phyloP scores from a whole-genome alignment of 2,797 vertebrate genomes.

The Enteromius argenteus region DNA sequence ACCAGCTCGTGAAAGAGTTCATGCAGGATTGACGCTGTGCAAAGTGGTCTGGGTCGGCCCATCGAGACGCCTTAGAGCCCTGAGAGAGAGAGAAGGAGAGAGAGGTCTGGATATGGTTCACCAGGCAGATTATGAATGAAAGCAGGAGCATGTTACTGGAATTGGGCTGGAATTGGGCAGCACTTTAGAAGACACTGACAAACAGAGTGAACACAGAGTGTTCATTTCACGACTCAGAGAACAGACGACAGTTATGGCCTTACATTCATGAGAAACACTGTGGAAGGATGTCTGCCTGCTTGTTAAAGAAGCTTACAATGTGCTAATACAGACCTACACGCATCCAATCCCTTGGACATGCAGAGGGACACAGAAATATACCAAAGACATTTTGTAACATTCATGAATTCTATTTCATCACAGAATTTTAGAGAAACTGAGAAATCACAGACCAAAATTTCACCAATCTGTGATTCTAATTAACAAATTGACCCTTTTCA shows the following conservation, averaged over 20 bases:
- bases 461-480: background rate
- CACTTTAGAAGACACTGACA: constrained; percentile 31
- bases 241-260: constrained; percentile 18
- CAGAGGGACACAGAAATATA: background rate
- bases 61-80: constrained; percentile 82
- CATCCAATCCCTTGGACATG: background rate
- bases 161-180: constrained; percentile 30
- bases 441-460: background rate
- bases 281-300: background rate
- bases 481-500: background rate
- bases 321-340: background rate
- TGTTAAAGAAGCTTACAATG: constrained; percentile 11
- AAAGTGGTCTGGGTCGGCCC: constrained; percentile 86
- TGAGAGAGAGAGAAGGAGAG: constrained; percentile 43
- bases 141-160: constrained; percentile 43
- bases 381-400: background rate
- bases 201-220: constrained; percentile 26
- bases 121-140: constrained; percentile 29
- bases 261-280: constrained; percentile 12
- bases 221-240: constrained; percentile 45
- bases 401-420: background rate
- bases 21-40: constrained; percentile 84
- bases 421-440: background rate
- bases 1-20: constrained; percentile 81
- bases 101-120: constrained; percentile 7